Percentiles rank a stretch among this genome's conserved stretches.
Evolutionary conservation across 2,113 vertebrate species (phyloP).

Genomic region (Alligator mississippiensis): DNA sequence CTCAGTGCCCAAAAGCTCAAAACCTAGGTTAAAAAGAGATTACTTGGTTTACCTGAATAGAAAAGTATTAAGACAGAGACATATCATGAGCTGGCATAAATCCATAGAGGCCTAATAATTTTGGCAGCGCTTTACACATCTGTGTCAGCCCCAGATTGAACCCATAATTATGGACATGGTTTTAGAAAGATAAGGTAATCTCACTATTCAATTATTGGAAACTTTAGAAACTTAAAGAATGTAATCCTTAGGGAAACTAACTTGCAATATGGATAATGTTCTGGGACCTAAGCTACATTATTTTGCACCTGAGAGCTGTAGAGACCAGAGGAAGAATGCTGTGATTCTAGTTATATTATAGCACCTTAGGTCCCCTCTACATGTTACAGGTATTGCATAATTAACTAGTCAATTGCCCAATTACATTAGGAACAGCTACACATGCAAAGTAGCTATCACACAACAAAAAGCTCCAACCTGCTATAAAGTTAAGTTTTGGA

Average conservation of each 20-base stretch:
- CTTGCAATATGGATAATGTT: neutral
- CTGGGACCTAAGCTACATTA: neutral
- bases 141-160: neutral
- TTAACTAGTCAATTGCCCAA: too few relatives aligned
- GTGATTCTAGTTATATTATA: neutral
- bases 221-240: neutral
- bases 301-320: neutral
- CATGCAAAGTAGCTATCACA: too few relatives aligned
- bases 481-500: too few relatives aligned
- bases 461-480: too few relatives aligned
- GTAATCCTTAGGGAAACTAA: rapidly evolving
- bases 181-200: neutral
- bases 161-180: neutral
- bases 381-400: too few relatives aligned
- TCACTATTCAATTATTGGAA: neutral
- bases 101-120: neutral
- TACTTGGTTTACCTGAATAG: neutral
- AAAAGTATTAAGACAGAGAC: neutral
- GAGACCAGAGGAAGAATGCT: rapidly evolving
- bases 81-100: neutral
- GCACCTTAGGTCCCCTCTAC: too few relatives aligned
- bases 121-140: neutral
- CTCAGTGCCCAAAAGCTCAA: neutral
- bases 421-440: too few relatives aligned
- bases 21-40: neutral